phyloP scores from a whole-genome alignment of 2,888 invertebrate species.

The Xylota segnis region DNA sequence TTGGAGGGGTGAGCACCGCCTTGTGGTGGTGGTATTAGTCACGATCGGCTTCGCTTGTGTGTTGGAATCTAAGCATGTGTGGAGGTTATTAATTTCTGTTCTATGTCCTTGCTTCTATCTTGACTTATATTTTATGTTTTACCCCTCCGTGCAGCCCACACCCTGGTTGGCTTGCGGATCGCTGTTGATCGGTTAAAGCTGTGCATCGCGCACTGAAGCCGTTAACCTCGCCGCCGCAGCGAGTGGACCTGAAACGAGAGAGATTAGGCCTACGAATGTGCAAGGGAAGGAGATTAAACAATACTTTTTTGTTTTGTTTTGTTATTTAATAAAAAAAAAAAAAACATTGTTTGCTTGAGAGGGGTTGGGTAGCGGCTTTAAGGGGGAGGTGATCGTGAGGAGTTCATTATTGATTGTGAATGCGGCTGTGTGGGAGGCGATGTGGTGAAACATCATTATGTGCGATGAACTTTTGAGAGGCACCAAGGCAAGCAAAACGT shows the following conservation, averaged over 20 bases:
- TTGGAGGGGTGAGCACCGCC: slow-evolving; percentile 44
- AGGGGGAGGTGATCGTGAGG: slow-evolving; percentile 13
- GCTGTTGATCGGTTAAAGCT: slow-evolving; percentile 43
- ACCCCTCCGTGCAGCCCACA: slow-evolving; percentile 1
- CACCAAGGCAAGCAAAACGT: slow-evolving; percentile 19
- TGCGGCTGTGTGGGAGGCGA: slow-evolving; percentile 32
- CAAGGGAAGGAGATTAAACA: slow-evolving; percentile 43
- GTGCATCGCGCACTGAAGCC: slow-evolving; percentile 54
- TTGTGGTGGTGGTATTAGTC: slow-evolving; percentile 60
- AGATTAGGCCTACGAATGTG: slow-evolving; percentile 71
- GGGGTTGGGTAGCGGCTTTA: background rate
- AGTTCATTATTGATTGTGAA: slow-evolving; percentile 41
- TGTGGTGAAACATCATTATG: slow-evolving; percentile 26
- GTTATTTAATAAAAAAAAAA: background rate
- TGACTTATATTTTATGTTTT: slow-evolving; percentile 73
- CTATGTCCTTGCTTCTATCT: slow-evolving; percentile 73
- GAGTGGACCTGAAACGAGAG: slow-evolving; percentile 28
- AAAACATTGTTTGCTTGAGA: background rate
- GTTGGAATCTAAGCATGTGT: slow-evolving; percentile 15
- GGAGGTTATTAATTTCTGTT: slow-evolving; percentile 60
- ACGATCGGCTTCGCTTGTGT: slow-evolving; percentile 40
- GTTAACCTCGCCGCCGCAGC: slow-evolving; percentile 69
- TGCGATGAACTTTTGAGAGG: slow-evolving; percentile 44
- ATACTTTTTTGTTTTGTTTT: slow-evolving; percentile 2
- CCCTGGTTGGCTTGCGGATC: background rate